Evolutionary conservation across 2,113 vertebrate genomes (phyloP).

Genomic region (Lanius collurio): DNA sequence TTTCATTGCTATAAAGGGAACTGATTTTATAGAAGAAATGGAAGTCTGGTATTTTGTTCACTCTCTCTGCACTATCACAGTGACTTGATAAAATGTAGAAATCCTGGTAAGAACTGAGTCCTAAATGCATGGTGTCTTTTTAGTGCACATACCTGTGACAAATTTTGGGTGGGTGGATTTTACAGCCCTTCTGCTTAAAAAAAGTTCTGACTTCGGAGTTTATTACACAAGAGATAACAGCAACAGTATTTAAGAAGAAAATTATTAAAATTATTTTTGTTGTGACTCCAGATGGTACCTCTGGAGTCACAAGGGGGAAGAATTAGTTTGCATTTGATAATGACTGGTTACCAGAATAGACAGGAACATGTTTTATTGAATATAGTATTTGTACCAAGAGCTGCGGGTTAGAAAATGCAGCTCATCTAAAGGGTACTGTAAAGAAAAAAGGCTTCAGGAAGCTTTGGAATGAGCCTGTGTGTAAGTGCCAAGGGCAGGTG

Average conservation of each 20-base stretch:
- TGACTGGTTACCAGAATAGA: neutral
- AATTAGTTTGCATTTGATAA: neutral
- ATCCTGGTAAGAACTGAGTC: neutral
- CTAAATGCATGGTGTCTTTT: neutral
- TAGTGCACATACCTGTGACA: neutral
- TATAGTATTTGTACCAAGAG: neutral
- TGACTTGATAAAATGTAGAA: neutral
- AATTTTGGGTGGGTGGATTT: neutral
- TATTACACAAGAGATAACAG: neutral
- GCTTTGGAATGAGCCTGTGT: neutral
- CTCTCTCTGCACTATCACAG: neutral
- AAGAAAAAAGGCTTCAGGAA: neutral
- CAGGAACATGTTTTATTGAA: neutral
- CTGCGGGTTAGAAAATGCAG: neutral
- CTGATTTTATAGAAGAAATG: neutral
- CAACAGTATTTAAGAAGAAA: neutral
- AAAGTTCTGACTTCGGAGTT: neutral
- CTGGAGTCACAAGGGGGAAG: neutral
- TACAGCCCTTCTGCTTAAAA: neutral
- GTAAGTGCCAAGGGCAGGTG: neutral
- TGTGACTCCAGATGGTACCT: neutral
- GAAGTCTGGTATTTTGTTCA: neutral
- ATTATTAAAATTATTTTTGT: neutral
- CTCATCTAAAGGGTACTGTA: neutral
- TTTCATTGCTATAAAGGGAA: neutral